A percentile compares a stretch with the other conserved stretches of the same genome.
These are phyloP conservation scores for Trachops cirrhosus DNA, from an alignment of 2,797 vertebrate genomes.

Conservation along the genomic window DNA sequence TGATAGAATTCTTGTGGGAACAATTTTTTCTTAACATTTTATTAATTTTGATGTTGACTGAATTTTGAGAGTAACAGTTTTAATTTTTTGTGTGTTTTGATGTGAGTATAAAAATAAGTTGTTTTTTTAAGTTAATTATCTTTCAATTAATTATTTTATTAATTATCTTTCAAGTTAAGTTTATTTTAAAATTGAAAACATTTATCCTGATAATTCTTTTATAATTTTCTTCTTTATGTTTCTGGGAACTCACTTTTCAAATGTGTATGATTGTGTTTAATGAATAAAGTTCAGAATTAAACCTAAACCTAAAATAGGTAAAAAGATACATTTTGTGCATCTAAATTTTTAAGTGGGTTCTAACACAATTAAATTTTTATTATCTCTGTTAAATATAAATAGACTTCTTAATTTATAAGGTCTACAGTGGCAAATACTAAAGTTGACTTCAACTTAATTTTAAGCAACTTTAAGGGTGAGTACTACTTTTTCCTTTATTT, in stretches of 20 bases:
- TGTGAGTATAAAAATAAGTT: not conserved
- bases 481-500: not conserved
- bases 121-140: not conserved
- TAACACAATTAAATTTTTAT: slow-evolving; percentile 17
- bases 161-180: not conserved
- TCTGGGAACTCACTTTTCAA: not conserved
- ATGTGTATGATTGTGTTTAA: slow-evolving; percentile 11
- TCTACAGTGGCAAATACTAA: not conserved
- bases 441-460: slow-evolving; percentile 24
- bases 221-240: not conserved
- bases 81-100: not conserved
- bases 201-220: not conserved
- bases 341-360: not conserved
- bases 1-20: not conserved
- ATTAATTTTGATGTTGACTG: not conserved
- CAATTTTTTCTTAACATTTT: not conserved
- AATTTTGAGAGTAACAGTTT: not conserved
- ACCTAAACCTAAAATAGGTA: not conserved
- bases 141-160: slow-evolving; percentile 19
- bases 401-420: not conserved
- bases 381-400: not conserved
- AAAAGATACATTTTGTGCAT: not conserved
- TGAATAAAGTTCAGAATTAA: not conserved
- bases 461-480: not conserved
- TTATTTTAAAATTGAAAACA: not conserved